phyloP scores from a whole-genome alignment of 1,140 invertebrate species.

The Drosophila sulfurigaster region DNA sequence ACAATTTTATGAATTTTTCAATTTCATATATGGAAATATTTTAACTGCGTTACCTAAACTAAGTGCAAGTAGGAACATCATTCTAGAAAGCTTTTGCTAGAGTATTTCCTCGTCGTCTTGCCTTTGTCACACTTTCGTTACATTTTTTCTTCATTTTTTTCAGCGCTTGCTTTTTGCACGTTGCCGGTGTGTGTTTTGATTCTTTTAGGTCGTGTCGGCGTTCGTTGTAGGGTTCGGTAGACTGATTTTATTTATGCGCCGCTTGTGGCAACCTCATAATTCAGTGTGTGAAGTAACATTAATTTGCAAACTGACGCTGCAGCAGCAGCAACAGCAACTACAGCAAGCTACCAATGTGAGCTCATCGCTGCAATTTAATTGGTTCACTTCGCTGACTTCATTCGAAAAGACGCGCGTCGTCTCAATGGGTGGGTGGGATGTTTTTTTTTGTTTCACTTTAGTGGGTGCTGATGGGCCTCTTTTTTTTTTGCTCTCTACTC shows the following conservation, averaged over 20 bases:
- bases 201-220: slow-evolving; percentile 42
- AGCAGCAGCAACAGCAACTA: slow-evolving; percentile 17
- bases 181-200: slow-evolving; percentile 35
- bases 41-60: no score
- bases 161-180: slow-evolving; percentile 21
- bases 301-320: slow-evolving; percentile 51
- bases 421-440: not conserved
- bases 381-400: slow-evolving; percentile 51
- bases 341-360: no score
- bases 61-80: no score
- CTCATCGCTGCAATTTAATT: slow-evolving; percentile 66
- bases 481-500: not conserved
- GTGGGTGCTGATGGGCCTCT: not conserved
- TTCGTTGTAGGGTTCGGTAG: slow-evolving; percentile 32
- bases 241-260: slow-evolving; percentile 81
- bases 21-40: no score
- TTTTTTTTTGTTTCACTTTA: not conserved
- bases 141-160: slow-evolving; percentile 20
- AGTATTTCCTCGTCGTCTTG: slow-evolving; percentile 1
- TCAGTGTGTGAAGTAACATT: slow-evolving; percentile 70
- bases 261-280: slow-evolving; percentile 78
- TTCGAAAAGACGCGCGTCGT: not conserved
- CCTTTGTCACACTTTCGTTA: slow-evolving; percentile 15
- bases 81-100: not conserved
- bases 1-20: no score